phyloP scores from a whole-genome alignment of 1,140 invertebrate genomes.

The Camponotus pennsylvanicus region DNA sequence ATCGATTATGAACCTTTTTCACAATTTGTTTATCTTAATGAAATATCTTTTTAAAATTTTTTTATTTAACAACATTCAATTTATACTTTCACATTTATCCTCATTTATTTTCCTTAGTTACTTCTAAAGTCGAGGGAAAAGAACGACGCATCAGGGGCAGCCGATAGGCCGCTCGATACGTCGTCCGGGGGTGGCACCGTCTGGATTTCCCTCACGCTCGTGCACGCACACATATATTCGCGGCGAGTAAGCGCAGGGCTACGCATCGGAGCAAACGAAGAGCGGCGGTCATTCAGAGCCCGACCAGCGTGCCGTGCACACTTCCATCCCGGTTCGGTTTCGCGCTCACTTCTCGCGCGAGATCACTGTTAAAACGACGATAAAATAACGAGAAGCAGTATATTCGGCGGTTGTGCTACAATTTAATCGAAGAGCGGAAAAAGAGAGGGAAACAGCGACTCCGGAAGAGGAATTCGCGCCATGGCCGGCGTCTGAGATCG shows the following conservation, averaged over 20 bases:
- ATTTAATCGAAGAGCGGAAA: neutral
- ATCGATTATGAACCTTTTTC: too few relatives aligned
- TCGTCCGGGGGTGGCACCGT: slow-evolving; percentile 23
- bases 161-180: slow-evolving; percentile 52
- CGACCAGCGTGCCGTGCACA: slow-evolving; percentile 74
- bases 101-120: slow-evolving; percentile 3
- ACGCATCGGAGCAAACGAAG: slow-evolving; percentile 45
- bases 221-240: neutral
- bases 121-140: neutral
- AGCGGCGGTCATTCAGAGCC: slow-evolving; percentile 76
- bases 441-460: neutral
- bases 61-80: neutral
- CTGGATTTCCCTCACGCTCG: neutral
- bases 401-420: neutral
- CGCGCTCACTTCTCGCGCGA: slow-evolving; percentile 22
- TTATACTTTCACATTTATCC: neutral
- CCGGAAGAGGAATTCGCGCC: slow-evolving; percentile 25
- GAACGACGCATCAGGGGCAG: neutral
- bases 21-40: neutral
- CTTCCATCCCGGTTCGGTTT: slow-evolving; percentile 52
- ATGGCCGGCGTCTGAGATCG: slow-evolving; percentile 51
- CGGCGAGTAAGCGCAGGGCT: slow-evolving; percentile 62
- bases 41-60: neutral
- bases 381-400: neutral
- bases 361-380: neutral